Evolutionary conservation across 2,888 invertebrate genomes (phyloP), one percentile per base, ranked within the genome.

Genomic region (Orthosia incerta): DNA sequence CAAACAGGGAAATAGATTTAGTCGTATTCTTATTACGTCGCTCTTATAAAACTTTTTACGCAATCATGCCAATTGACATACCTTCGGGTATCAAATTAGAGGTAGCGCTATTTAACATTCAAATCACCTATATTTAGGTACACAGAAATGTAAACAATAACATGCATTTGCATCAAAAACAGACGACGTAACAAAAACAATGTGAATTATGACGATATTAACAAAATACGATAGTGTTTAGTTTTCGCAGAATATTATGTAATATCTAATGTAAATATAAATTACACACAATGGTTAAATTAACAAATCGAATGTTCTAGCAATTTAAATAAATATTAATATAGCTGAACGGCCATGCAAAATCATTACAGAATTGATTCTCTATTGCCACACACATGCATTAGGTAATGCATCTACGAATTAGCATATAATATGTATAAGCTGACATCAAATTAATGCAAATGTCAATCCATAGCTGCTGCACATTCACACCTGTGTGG

Each of bases 401-500:
- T 62, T 39, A 15, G 7, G 18, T 3, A 45, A 74, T n/a, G 39
- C 50, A 26, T 56, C 11, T 11, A 39, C 18, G 18, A 48, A 55
- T 26, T 57, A 57, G 23, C 16, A 76, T 57, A 60, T 57, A 48
- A n/a, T 23, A 31, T 39, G n/a, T 31, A 45, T 71, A 9, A 55
- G 18, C 57, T 51, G 46, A 57, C 64, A 51, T 79, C 53, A 61
- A 62, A 66, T n/a, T 20, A 48, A 71, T 76, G 53, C 15, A 31
- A 72, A 71, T 64, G 23, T 57, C 53, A n/a, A 53, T 76, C 76
- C 26, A 57, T 45, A 66, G 46, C 26, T 60, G 55, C 81, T 60
- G 55, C 81, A 76, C 46, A 70, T 70, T 61, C 63, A 39, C 77
- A 82, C 72, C 82, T 78, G 82, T 56, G 51, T 82, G 68, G 62